Conservation (phyloP, 2,113 vertebrate genomes). For the Labrus mixtus region DNA sequence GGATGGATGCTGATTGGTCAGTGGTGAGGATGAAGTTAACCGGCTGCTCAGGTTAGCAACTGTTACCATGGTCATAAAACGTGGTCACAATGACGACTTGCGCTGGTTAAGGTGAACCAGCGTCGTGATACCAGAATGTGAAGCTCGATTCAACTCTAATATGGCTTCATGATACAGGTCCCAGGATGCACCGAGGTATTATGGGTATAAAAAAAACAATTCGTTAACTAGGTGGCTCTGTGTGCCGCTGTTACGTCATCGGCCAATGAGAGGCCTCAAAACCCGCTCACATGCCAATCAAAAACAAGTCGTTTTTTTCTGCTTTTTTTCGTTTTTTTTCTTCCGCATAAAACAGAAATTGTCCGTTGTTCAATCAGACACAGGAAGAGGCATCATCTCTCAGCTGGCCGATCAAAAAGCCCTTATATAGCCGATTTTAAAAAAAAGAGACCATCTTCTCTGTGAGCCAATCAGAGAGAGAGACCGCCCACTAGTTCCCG, state of each 20-base stretch:
- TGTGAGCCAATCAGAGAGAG: conserved; percentile 68
- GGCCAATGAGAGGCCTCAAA: conserved; percentile 33
- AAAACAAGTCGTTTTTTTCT: conserved; percentile 3
- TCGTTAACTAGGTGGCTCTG: conserved; percentile 3
- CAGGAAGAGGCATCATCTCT: conserved; percentile 38
- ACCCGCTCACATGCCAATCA: conserved; percentile 25
- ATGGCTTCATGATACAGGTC: conserved; percentile 7
- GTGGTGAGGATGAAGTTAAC: too few species aligned
- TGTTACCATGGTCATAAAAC: too few species aligned
- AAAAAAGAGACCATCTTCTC: conserved; percentile 15
- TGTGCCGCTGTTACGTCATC: conserved; percentile 16
- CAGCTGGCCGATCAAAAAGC: conserved; percentile 59
- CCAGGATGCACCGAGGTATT: conserved; percentile 37
- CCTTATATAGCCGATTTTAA: conserved; percentile 59
- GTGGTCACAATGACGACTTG: neutral
- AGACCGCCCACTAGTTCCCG: too few species aligned
- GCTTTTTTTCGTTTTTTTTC: too few species aligned
- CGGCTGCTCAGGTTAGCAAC: too few species aligned
- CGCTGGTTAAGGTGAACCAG: neutral
- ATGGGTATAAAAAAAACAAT: conserved; percentile 34
- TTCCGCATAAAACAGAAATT: conserved; percentile 9
- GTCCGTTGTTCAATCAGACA: conserved; percentile 27
- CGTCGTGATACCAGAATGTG: neutral
- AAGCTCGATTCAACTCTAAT: neutral
- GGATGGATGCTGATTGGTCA: neutral